These are phyloP conservation scores for Peromyscus aztecus DNA, from an alignment of 2,797 vertebrate species.

Conservation along the genomic window DNA sequence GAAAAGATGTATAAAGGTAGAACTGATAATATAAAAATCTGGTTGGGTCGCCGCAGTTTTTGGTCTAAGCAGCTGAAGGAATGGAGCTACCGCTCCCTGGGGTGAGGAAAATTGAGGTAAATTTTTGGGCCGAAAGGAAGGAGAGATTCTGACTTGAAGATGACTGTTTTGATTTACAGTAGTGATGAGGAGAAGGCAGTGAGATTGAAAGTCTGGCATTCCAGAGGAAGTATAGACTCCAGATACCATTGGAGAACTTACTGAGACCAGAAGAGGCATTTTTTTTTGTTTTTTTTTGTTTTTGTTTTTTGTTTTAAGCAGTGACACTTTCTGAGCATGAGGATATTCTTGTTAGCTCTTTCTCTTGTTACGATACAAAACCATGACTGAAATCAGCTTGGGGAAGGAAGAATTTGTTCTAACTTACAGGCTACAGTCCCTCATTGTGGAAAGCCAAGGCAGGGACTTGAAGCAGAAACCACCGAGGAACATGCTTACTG, in stretches of 20 bases:
- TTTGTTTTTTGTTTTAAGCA: neutral
- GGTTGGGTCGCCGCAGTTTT: neutral
- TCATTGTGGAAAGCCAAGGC: neutral
- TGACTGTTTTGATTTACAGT: neutral
- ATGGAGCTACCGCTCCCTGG: neutral
- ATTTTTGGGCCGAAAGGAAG: neutral
- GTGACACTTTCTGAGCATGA: neutral
- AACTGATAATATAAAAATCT: neutral
- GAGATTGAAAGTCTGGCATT: neutral
- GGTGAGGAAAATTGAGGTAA: neutral
- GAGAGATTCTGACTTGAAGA: neutral
- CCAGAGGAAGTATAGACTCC: neutral
- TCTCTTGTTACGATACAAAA: neutral
- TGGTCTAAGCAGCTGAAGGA: neutral
- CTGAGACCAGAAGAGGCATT: neutral
- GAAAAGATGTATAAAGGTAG: neutral
- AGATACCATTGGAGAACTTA: neutral
- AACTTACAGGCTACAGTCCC: neutral
- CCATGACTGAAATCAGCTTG: neutral
- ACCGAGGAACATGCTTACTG: neutral
- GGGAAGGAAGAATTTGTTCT: neutral
- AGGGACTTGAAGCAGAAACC: neutral
- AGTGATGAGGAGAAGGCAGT: neutral
- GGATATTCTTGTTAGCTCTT: neutral
- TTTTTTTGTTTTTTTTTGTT: neutral